phyloP scores from a whole-genome alignment of 2,113 vertebrate genomes.

The Cyrtonyx montezumae region DNA sequence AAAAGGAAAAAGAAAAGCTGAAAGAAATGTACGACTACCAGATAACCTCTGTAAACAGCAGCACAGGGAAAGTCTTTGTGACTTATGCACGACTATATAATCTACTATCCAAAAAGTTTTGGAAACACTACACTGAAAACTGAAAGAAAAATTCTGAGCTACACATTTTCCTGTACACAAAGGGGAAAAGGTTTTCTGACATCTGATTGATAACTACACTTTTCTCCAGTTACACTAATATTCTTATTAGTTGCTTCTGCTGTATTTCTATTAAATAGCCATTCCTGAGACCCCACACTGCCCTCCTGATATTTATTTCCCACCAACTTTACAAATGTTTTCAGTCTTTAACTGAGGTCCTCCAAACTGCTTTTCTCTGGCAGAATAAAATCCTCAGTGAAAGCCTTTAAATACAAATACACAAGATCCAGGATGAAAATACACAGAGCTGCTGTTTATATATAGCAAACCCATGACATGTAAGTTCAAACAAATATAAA shows the following conservation, averaged over 20 bases:
- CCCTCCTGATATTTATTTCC: neutral
- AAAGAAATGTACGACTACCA: neutral
- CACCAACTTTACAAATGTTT: neutral
- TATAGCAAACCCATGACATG: neutral
- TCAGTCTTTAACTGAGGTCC: neutral
- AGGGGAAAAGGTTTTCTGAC: neutral
- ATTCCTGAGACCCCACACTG: neutral
- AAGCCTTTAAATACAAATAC: neutral
- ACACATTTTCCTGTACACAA: neutral
- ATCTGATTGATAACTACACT: neutral
- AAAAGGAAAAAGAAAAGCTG: neutral
- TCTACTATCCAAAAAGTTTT: neutral
- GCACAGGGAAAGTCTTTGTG: neutral
- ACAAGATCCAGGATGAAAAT: neutral
- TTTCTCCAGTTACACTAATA: neutral
- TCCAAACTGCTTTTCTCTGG: neutral
- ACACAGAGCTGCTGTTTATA: neutral
- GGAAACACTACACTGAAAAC: neutral
- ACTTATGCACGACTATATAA: neutral
- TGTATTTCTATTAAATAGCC: neutral
- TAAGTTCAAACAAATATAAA: slow-evolving; percentile 1
- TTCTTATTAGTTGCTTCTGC: neutral
- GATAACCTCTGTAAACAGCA: neutral
- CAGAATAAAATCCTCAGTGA: neutral
- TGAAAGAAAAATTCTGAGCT: neutral